A percentile compares a stretch with the other conserved stretches of the same genome.
These are phyloP conservation scores for Rhinopithecus roxellana DNA, from an alignment of 2,113 vertebrate species.

Conservation along the genomic window DNA sequence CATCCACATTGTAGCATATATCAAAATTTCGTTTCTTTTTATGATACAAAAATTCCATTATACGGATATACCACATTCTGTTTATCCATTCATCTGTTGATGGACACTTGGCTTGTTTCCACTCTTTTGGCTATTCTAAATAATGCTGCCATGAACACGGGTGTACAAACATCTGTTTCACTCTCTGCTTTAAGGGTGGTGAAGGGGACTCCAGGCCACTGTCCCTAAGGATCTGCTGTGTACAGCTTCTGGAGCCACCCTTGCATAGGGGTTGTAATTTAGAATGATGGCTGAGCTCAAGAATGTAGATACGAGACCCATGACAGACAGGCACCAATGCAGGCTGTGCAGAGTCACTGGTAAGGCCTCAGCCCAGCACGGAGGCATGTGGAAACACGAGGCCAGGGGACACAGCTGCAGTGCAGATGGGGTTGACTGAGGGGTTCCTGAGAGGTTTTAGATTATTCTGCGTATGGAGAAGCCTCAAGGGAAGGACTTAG, in stretches of 20 bases:
- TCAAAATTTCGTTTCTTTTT: background rate
- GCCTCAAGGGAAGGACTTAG: background rate
- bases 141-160: background rate
- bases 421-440: background rate
- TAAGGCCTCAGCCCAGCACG: background rate
- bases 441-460: background rate
- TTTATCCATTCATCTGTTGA: background rate
- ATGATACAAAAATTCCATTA: background rate
- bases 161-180: background rate
- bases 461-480: background rate
- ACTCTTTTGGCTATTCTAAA: background rate
- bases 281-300: background rate
- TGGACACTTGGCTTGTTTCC: background rate
- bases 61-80: background rate
- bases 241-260: background rate
- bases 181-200: background rate
- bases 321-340: background rate
- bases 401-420: background rate
- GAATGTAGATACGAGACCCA: background rate
- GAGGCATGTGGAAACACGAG: rapidly evolving
- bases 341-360: background rate
- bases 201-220: background rate
- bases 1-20: too few species aligned
- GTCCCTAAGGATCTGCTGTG: background rate
- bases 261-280: background rate